These are phyloP conservation scores for Eudyptes chrysolophus DNA, from an alignment of 2,113 vertebrate genomes.

Conservation along the genomic window DNA sequence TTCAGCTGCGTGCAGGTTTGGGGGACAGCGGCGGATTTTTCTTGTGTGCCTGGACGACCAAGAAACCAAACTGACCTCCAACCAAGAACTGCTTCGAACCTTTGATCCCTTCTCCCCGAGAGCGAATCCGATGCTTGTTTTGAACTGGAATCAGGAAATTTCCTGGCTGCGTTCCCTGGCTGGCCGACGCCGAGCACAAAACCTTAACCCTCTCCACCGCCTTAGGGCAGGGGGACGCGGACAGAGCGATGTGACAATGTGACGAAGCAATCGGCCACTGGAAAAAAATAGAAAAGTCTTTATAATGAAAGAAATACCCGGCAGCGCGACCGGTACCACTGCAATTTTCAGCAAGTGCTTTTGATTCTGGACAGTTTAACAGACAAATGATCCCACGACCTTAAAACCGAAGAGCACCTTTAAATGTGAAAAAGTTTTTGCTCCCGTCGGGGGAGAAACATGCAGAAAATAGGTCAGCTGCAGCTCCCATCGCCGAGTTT, in stretches of 20 bases:
- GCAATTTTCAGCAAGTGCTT: background rate
- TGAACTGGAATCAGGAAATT: constrained; percentile 32
- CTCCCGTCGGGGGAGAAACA: background rate
- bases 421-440: background rate
- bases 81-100: background rate
- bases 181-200: background rate
- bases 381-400: background rate
- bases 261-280: background rate
- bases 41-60: background rate
- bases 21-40: background rate
- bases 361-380: background rate
- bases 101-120: constrained; percentile 3
- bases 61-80: background rate
- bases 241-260: fast-evolving
- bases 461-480: background rate
- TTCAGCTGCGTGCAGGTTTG: background rate
- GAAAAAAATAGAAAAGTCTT: background rate
- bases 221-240: background rate
- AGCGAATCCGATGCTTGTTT: background rate
- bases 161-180: background rate
- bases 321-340: fast-evolving
- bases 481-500: background rate
- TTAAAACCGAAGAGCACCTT: background rate
- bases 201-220: constrained; percentile 22
- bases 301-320: fast-evolving